Percentiles rank a stretch among this genome's conserved stretches.
Evolutionary conservation across 1,140 invertebrate genomes (phyloP).

Genomic region (Pseudomyrmex dendroicus): DNA sequence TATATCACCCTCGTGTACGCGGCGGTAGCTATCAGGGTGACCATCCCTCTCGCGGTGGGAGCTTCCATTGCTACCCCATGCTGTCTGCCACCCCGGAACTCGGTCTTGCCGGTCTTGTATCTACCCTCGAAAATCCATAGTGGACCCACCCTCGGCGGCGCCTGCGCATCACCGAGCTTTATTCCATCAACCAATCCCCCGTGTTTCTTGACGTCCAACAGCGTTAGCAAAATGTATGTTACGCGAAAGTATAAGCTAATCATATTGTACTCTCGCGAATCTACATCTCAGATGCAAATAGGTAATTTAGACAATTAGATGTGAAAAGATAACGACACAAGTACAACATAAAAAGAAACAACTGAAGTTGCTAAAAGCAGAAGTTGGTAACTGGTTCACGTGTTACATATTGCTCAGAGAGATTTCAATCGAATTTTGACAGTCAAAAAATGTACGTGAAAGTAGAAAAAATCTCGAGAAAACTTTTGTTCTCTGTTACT

Average conservation of each 20-base stretch:
- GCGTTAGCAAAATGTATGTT: conserved; percentile 28
- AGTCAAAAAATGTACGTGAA: neutral
- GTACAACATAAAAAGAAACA: neutral
- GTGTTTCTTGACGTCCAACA: conserved; percentile 7
- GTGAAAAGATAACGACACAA: neutral
- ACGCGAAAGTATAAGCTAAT: conserved; percentile 34
- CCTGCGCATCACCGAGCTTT: conserved; percentile 67
- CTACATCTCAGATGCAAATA: neutral
- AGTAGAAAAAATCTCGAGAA: neutral
- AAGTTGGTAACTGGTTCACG: too few species aligned
- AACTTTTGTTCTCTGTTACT: neutral
- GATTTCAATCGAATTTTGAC: neutral
- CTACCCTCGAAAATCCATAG: conserved; percentile 76
- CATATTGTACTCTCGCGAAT: neutral
- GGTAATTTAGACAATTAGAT: neutral
- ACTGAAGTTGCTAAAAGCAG: too few species aligned
- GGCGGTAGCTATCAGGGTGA: conserved; percentile 53
- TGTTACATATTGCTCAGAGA: too few species aligned
- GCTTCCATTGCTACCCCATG: conserved; percentile 70
- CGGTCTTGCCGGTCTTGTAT: conserved; percentile 55
- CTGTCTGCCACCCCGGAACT: conserved; percentile 74
- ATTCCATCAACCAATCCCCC: conserved; percentile 63
- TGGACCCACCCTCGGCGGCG: conserved; percentile 73
- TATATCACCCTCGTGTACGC: conserved; percentile 66
- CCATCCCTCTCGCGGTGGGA: conserved; percentile 67